A percentile compares a stretch with the other conserved stretches of the same genome.
Evolutionary conservation across 2,113 vertebrate species (phyloP).

Genomic region (Poecile atricapillus): DNA sequence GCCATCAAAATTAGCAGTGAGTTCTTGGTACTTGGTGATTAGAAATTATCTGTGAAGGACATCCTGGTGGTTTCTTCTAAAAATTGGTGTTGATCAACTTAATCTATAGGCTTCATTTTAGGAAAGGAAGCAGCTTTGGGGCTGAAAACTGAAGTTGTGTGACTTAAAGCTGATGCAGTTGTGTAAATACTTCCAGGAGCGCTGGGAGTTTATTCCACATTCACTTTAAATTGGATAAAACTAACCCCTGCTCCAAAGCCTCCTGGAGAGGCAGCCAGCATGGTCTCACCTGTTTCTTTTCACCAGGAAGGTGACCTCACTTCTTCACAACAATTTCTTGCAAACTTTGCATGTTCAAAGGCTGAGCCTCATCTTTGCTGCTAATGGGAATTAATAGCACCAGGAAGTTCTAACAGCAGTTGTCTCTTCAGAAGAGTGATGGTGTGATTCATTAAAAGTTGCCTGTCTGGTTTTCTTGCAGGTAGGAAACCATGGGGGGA

Average conservation of each 20-base stretch:
- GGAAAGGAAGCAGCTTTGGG: not conserved
- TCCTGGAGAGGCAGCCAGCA: not conserved
- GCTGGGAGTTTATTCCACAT: not conserved
- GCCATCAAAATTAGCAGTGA: not conserved
- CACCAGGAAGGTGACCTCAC: not conserved
- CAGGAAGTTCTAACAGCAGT: not conserved
- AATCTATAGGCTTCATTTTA: not conserved
- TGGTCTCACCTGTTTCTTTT: not conserved
- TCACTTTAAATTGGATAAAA: not conserved
- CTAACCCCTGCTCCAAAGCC: not conserved
- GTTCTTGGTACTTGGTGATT: not conserved
- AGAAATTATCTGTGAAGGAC: not conserved
- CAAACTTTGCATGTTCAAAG: not conserved
- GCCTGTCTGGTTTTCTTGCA: not conserved
- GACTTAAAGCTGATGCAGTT: not conserved
- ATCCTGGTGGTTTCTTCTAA: not conserved
- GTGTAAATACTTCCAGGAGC: not conserved
- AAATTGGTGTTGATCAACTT: not conserved
- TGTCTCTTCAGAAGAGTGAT: not conserved
- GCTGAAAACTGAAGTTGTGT: not conserved
- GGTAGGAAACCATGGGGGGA: not conserved
- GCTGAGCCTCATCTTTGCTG: not conserved
- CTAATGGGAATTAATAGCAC: not conserved
- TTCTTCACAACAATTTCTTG: not conserved
- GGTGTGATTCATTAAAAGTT: not conserved